Evolutionary conservation across 2,888 invertebrate genomes (phyloP).

Genomic region (Ochropleura leucogaster): DNA sequence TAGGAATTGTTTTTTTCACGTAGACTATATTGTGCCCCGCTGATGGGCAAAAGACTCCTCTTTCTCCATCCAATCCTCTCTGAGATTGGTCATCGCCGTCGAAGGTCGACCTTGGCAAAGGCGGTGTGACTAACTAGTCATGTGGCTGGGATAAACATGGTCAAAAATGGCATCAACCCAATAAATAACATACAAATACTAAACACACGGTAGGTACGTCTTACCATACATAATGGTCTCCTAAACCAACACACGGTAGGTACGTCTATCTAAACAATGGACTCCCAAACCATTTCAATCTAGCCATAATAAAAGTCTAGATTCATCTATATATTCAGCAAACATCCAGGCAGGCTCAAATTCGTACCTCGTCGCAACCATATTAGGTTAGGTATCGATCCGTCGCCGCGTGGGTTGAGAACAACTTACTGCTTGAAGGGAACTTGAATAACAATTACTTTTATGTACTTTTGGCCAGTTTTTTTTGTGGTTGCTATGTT

Average conservation of each 20-base stretch:
- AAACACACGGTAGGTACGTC: background rate
- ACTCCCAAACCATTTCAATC: background rate
- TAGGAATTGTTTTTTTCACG: too few relatives aligned
- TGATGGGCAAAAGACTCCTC: too few relatives aligned
- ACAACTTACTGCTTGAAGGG: conserved; percentile 16
- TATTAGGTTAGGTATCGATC: conserved; percentile 44
- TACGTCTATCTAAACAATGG: background rate
- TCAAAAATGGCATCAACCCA: too few relatives aligned
- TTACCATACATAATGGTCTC: background rate
- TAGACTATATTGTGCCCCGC: too few relatives aligned
- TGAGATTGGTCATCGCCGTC: too few relatives aligned
- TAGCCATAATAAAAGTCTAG: conserved; percentile 22
- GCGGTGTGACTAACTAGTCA: too few relatives aligned
- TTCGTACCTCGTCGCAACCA: conserved; percentile 10
- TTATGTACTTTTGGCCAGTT: conserved; percentile 15
- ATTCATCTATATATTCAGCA: conserved; percentile 13
- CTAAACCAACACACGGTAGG: background rate
- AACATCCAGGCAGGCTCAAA: conserved; percentile 6
- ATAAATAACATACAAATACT: background rate
- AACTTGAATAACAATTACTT: conserved; percentile 37
- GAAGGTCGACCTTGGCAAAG: too few relatives aligned
- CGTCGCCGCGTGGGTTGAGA: conserved; percentile 25
- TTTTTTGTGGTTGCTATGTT: conserved; percentile 27
- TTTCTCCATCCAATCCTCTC: too few relatives aligned
- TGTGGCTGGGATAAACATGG: too few relatives aligned